Conservation (phyloP, 2,113 vertebrate species). For the Amphiprion ocellaris region DNA sequence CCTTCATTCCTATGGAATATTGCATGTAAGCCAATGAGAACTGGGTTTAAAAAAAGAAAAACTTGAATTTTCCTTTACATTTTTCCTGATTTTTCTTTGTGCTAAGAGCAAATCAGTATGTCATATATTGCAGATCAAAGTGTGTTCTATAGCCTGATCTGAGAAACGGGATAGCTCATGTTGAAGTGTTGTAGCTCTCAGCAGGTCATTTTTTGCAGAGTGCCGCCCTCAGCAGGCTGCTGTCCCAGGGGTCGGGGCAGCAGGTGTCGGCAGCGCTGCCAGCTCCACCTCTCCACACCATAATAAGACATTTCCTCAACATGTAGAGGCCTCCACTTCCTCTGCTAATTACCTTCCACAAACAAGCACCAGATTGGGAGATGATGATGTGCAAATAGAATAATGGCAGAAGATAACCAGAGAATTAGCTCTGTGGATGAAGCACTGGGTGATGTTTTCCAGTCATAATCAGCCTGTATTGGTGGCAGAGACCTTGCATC, state of each 20-base stretch:
- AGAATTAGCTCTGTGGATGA: conserved; percentile 24
- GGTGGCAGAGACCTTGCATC: conserved; percentile 28
- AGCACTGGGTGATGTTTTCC: neutral
- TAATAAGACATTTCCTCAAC: conserved; percentile 54
- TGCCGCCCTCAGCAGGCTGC: conserved; percentile 14
- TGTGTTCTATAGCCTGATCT: neutral
- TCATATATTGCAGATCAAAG: neutral
- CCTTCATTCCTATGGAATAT: no score
- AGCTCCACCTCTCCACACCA: conserved; percentile 78
- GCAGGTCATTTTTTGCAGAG: conserved; percentile 28
- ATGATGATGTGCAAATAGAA: conserved; percentile 66
- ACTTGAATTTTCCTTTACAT: no score
- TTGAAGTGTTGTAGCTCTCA: neutral
- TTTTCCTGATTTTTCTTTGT: no score
- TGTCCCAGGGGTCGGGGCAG: conserved; percentile 46
- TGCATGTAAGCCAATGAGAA: no score
- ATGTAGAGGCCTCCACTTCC: conserved; percentile 64
- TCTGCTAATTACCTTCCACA: conserved; percentile 71
- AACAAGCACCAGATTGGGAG: conserved; percentile 60
- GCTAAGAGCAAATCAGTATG: neutral
- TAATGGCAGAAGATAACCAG: conserved; percentile 46
- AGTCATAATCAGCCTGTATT: neutral
- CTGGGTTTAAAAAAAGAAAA: no score
- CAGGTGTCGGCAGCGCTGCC: conserved; percentile 57
- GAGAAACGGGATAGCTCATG: neutral